Conservation (phyloP, 2,797 vertebrate genomes). For the Sebastes oblongus region DNA sequence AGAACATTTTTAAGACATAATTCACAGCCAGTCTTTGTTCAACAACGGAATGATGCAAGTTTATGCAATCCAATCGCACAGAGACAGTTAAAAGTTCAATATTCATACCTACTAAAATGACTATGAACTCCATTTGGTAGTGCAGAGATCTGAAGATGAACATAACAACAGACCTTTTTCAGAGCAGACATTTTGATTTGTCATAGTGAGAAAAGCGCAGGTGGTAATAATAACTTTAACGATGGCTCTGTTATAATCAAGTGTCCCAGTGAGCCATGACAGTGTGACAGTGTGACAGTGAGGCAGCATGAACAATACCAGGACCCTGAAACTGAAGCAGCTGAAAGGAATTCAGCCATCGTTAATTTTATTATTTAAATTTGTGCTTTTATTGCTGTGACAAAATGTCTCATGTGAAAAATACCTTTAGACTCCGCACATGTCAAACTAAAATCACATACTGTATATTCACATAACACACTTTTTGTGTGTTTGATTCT, state of each 20-base stretch:
- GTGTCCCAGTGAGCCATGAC: background rate
- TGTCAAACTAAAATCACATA: background rate
- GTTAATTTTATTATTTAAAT: background rate
- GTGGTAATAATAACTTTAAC: background rate
- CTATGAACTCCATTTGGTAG: background rate
- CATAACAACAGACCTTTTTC: background rate
- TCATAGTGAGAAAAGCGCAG: background rate
- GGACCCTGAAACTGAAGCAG: background rate
- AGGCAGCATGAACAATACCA: background rate
- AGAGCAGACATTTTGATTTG: background rate
- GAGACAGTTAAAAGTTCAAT: background rate
- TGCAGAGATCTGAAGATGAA: background rate
- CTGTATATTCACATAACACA: rapidly evolving
- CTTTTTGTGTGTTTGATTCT: background rate
- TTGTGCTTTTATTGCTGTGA: background rate
- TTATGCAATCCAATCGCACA: background rate
- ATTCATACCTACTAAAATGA: background rate
- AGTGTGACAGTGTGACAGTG: background rate
- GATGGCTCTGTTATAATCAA: background rate
- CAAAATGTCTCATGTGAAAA: background rate
- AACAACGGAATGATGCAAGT: background rate
- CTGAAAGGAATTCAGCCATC: background rate
- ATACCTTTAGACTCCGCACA: background rate
- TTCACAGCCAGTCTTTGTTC: background rate
- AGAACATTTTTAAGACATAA: background rate